Percentiles rank a stretch among this genome's conserved stretches.
phyloP scores from a whole-genome alignment of 2,797 vertebrate species.

The Phylloscopus collybita region DNA sequence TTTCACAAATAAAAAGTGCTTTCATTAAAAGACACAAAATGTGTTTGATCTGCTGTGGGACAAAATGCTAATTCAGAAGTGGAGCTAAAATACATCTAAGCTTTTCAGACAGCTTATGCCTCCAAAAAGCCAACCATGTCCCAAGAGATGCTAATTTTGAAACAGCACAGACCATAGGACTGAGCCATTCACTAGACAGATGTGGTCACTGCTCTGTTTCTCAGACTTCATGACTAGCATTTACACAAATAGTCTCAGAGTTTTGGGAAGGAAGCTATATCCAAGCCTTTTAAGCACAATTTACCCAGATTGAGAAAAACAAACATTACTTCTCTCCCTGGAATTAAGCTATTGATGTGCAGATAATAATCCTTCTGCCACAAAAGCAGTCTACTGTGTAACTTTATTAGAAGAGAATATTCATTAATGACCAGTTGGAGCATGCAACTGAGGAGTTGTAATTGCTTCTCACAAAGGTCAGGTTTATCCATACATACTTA shows the following conservation, averaged over 20 bases:
- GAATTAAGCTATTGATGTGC: conserved; percentile 30
- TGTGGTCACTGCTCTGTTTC: background rate
- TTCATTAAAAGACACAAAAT: conserved; percentile 31
- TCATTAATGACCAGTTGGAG: background rate
- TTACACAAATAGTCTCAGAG: conserved; percentile 39
- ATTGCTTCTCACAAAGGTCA: background rate
- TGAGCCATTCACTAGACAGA: conserved; percentile 28
- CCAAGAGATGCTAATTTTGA: conserved; percentile 48
- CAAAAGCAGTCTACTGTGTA: background rate
- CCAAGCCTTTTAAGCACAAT: conserved; percentile 19
- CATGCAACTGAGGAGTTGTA: background rate
- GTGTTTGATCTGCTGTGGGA: conserved; percentile 7
- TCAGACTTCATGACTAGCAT: conserved; percentile 18
- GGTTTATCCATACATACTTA: background rate
- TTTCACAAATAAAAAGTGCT: conserved; percentile 8
- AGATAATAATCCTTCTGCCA: conserved; percentile 8
- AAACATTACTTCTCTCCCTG: conserved; percentile 5
- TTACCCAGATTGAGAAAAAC: conserved; percentile 2
- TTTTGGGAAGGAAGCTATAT: background rate
- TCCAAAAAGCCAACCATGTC: conserved; percentile 19
- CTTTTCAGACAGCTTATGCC: conserved; percentile 21
- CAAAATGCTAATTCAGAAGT: conserved; percentile 19
- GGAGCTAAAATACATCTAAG: conserved; percentile 25
- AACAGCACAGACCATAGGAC: conserved; percentile 41
- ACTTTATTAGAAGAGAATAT: conserved; percentile 10